These are phyloP conservation scores for Protaetia brevitarsis DNA, from an alignment of 1,140 invertebrate genomes.

Conservation along the genomic window DNA sequence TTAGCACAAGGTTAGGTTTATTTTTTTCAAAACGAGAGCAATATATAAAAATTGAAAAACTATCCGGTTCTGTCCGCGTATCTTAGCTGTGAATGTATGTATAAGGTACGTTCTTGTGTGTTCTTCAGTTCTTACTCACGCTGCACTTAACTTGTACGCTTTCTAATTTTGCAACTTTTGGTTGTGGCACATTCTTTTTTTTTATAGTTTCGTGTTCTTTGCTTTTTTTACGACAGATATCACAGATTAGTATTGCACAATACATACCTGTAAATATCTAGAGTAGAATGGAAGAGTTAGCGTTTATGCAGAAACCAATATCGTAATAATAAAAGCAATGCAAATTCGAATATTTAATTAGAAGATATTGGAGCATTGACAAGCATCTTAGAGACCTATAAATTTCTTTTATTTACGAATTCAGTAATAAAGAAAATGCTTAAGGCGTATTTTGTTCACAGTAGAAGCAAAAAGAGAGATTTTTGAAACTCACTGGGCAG, in stretches of 20 bases:
- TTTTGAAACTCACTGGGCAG: too few relatives aligned
- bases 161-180: slow-evolving; percentile 19
- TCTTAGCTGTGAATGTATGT: neutral
- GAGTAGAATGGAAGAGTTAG: neutral
- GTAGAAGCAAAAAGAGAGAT: neutral
- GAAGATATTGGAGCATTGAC: too few relatives aligned
- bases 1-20: slow-evolving; percentile 23
- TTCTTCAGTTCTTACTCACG: too few relatives aligned
- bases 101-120: too few relatives aligned
- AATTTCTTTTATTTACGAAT: neutral
- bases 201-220: slow-evolving; percentile 24
- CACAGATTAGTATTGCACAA: slow-evolving; percentile 45
- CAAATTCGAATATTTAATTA: too few relatives aligned
- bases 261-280: too few relatives aligned
- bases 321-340: neutral
- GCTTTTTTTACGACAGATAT: slow-evolving; percentile 29
- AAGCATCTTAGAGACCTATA: too few relatives aligned
- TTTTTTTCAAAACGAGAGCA: slow-evolving; percentile 5
- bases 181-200: slow-evolving; percentile 17
- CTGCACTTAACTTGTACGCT: too few relatives aligned
- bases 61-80: neutral
- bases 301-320: neutral
- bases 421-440: too few relatives aligned
- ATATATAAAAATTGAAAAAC: neutral
- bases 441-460: neutral